These are phyloP conservation scores for Eueremaeus valkanovi DNA, from an alignment of 2,888 invertebrate species.

Conservation along the genomic window DNA sequence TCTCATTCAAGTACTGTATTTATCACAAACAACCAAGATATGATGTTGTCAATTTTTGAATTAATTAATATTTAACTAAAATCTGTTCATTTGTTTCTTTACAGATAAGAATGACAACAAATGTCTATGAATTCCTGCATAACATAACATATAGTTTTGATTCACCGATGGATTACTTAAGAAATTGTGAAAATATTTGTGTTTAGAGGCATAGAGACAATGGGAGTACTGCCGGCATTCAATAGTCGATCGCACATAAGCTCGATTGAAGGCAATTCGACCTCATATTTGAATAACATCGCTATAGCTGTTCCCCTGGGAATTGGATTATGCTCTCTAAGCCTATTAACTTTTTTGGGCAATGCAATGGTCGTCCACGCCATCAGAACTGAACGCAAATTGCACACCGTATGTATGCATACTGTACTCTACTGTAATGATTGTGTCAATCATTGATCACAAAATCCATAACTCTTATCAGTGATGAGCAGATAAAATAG, in stretches of 20 bases:
- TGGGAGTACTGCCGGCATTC: constrained; percentile 23
- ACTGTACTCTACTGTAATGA: background rate
- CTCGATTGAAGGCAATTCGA: background rate
- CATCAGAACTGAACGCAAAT: constrained; percentile 55
- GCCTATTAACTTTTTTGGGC: constrained; percentile 54
- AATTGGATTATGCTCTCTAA: constrained; percentile 53
- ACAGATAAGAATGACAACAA: too few relatives aligned
- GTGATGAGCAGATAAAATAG: too few relatives aligned
- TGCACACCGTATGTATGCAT: constrained; percentile 54
- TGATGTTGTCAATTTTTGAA: too few relatives aligned
- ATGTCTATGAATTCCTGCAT: too few relatives aligned
- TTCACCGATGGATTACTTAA: too few relatives aligned
- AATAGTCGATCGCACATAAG: constrained; percentile 5
- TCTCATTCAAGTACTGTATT: too few relatives aligned
- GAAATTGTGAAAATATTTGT: too few relatives aligned
- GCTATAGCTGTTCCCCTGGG: constrained; percentile 50
- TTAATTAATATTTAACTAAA: too few relatives aligned
- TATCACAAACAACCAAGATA: too few relatives aligned
- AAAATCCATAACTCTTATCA: too few relatives aligned
- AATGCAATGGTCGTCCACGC: constrained; percentile 57
- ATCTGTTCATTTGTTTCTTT: too few relatives aligned
- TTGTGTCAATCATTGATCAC: constrained; percentile 1
- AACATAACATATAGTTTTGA: too few relatives aligned
- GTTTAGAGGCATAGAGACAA: background rate
- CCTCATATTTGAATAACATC: constrained; percentile 32